Conservation (phyloP, 2,797 vertebrate genomes). For the Spondyliosoma cantharus region DNA sequence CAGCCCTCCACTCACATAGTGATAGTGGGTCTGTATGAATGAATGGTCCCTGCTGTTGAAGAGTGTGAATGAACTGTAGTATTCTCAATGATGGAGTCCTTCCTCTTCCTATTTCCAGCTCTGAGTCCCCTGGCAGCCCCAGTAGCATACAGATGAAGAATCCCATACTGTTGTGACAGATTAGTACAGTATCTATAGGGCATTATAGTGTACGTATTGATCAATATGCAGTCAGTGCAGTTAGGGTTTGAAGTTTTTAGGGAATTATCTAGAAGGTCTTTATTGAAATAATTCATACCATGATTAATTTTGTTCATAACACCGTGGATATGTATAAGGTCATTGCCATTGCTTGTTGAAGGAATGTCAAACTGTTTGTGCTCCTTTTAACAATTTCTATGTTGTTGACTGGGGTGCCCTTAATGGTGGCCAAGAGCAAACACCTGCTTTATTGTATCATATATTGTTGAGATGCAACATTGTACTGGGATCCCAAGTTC, state of each 20-base stretch:
- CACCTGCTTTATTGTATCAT: neutral
- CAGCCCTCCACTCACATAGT: conserved; percentile 60
- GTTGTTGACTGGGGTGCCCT: neutral
- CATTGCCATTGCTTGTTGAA: neutral
- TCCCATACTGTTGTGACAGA: conserved; percentile 4
- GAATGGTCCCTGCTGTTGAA: conserved; percentile 71
- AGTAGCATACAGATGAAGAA: conserved; percentile 45
- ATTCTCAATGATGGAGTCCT: conserved; percentile 71
- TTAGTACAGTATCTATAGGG: neutral
- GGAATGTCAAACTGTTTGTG: neutral
- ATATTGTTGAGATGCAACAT: too few relatives aligned
- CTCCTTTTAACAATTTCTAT: neutral
- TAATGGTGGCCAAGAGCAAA: too few relatives aligned
- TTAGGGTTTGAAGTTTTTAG: neutral
- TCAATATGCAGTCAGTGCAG: neutral
- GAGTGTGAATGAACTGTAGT: conserved; percentile 74
- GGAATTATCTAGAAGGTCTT: neutral
- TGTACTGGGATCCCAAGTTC: too few relatives aligned
- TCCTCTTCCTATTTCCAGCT: conserved; percentile 63
- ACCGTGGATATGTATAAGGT: neutral
- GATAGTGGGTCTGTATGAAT: conserved; percentile 71
- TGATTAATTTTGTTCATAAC: neutral
- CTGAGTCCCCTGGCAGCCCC: conserved; percentile 39
- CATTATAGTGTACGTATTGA: neutral
- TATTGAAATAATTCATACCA: neutral